These are phyloP conservation scores for Scleropages formosus DNA, from an alignment of 2,797 vertebrate genomes.

Conservation along the genomic window DNA sequence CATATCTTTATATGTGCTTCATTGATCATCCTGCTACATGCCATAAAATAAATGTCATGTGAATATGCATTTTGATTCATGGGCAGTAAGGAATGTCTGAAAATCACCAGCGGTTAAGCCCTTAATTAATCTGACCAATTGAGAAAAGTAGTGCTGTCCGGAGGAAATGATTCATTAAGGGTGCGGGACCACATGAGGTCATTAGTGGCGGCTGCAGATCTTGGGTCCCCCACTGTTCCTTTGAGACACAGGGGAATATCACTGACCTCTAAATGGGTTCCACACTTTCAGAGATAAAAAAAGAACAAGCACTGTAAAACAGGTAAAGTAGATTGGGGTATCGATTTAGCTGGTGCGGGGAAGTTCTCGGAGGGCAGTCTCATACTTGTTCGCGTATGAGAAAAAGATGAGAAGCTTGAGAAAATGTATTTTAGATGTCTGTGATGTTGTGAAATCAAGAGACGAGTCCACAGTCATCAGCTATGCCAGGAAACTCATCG, in stretches of 20 bases:
- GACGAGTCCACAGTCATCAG: no score
- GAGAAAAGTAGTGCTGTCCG: slow-evolving; percentile 18
- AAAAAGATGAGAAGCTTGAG: neutral
- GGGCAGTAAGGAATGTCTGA: neutral
- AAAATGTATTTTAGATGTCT: no score
- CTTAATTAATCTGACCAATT: slow-evolving; percentile 16
- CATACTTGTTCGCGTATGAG: neutral
- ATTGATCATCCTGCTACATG: slow-evolving; percentile 13
- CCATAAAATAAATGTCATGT: slow-evolving; percentile 18
- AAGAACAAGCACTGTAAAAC: neutral
- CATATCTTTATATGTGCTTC: slow-evolving; percentile 5
- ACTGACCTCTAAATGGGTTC: slow-evolving; percentile 7
- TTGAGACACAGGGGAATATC: neutral
- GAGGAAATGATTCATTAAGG: slow-evolving; percentile 18
- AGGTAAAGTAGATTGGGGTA: neutral
- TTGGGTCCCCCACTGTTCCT: neutral
- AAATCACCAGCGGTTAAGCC: neutral
- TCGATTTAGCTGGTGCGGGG: neutral
- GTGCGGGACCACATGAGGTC: slow-evolving; percentile 15
- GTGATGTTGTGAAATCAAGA: no score
- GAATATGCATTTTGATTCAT: slow-evolving; percentile 18
- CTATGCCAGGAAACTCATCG: no score
- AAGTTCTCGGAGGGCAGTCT: no score
- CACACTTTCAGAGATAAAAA: slow-evolving; percentile 1
- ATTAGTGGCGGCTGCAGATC: slow-evolving; percentile 10